These are phyloP conservation scores for Camponotus fellah DNA, from an alignment of 2,888 invertebrate genomes.

Conservation along the genomic window DNA sequence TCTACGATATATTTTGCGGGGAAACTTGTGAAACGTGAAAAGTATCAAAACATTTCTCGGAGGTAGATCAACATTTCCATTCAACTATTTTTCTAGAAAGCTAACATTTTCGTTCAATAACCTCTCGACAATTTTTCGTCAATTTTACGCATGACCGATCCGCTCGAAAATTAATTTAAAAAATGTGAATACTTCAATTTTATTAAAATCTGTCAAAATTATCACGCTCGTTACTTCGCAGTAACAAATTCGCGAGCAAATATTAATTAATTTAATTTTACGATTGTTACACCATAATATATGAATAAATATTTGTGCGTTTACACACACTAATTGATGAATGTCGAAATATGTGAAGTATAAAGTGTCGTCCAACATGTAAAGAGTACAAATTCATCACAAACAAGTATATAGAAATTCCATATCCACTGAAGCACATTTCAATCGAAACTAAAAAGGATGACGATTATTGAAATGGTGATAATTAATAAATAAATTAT, in stretches of 20 bases:
- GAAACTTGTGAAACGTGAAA: conserved; percentile 23
- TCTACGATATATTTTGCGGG: conserved; percentile 2
- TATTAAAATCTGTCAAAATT: conserved; percentile 36
- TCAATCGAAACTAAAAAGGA: neutral
- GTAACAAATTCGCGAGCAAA: conserved; percentile 25
- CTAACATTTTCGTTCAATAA: conserved; percentile 11
- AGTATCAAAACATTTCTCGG: conserved; percentile 23
- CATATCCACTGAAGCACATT: neutral
- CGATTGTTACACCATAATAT: conserved; percentile 31
- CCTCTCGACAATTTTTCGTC: conserved; percentile 11
- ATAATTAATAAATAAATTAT: neutral
- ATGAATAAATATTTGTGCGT: conserved; percentile 48
- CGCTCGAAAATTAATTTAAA: conserved; percentile 41
- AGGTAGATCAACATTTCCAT: conserved; percentile 15
- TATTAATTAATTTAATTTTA: conserved; percentile 50
- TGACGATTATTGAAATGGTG: neutral
- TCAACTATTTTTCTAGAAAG: conserved; percentile 13
- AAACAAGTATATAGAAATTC: conserved; percentile 19
- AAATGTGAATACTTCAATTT: conserved; percentile 20
- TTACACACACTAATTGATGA: conserved; percentile 46
- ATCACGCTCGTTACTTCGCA: conserved; percentile 2
- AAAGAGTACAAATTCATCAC: conserved; percentile 17
- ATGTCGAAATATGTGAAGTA: conserved; percentile 30
- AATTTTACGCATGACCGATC: neutral
- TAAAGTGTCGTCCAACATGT: conserved; percentile 37